These are phyloP conservation scores for Lycodopsis pacificus DNA, from an alignment of 2,797 vertebrate genomes.

Conservation along the genomic window DNA sequence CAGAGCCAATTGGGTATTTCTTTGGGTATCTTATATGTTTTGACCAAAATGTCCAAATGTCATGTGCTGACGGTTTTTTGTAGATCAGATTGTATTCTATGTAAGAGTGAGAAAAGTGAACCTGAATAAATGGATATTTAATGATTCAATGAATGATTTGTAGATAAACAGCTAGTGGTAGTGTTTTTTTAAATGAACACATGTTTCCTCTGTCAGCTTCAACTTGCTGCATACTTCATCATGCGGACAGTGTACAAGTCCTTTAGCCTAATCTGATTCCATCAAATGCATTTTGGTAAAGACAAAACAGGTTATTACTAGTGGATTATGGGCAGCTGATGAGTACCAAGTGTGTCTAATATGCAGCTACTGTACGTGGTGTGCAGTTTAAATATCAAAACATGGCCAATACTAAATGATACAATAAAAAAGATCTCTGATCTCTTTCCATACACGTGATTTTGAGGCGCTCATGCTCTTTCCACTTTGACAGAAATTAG, in stretches of 20 bases:
- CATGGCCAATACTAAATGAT: background rate
- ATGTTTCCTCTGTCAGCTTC: background rate
- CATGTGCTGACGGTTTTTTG: conserved; percentile 77
- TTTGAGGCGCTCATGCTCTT: background rate
- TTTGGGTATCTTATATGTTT: conserved; percentile 78
- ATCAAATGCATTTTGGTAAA: background rate
- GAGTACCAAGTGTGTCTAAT: background rate
- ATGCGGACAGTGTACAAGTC: background rate
- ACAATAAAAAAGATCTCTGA: background rate
- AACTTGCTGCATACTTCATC: background rate
- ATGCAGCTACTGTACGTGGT: background rate
- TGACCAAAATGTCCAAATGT: conserved; percentile 79
- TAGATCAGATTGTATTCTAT: conserved; percentile 85
- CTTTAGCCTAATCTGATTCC: conserved; percentile 24
- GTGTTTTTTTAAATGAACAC: background rate
- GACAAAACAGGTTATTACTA: background rate
- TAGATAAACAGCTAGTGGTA: conserved; percentile 13
- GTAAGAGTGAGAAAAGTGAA: conserved; percentile 81
- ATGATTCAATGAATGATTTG: conserved; percentile 66
- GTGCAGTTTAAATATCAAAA: conserved; percentile 4
- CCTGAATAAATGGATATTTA: conserved; percentile 86
- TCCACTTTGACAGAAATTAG: background rate
- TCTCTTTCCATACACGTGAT: background rate
- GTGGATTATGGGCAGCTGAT: background rate
- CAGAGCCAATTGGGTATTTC: conserved; percentile 68